Evolutionary conservation across 2,888 invertebrate genomes (phyloP), one percentile per base, ranked within the genome.

Genomic region (Nycteola revayana): DNA sequence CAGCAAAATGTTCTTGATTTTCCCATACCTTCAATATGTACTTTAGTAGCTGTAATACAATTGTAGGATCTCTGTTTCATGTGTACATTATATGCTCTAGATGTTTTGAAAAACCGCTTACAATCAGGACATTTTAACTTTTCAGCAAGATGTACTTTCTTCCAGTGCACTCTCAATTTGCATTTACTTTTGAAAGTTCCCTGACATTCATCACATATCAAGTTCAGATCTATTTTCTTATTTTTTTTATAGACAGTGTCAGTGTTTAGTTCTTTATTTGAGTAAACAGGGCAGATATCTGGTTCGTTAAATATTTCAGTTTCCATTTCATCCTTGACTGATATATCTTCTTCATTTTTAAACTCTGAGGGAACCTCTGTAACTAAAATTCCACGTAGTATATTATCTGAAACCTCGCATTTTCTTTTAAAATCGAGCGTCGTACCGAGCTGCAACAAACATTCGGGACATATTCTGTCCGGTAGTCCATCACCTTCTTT

Each of bases 391-490:
- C 56, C 48, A 4, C 42, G 59, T 14, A 83, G 52, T 8, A 75
- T 47, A 7, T 51, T 41, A 39, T 82, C 66, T 0, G 84, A 75
- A 21, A 38, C 61, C 41, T 76, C 72, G 51, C 86, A 87, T 41
- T 76, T 80, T 9, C 62, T 52, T 47, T 75, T 82, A 38, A 87
- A 86, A 10, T 57, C 60, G 3, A 81, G 37, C 0, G 78, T 77
- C 1, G 60, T 66, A 30, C 82, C 75, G 1, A 87, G 60, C 33
- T 80, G 76, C 3, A 66, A 18, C 7, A 81, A 63, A 45, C 87
- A 87, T 5, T 55, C 50, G 0, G 62, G 57, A 43, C 87, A 87
- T 47, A 87, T 84, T 41, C 46, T 66, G 14, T 66, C 58, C 0
- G 87, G 85, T n/a, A 81, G 58, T 0, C 75, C 75, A 42, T 86